Base-by-base conservation (phyloP, 2,797 vertebrate species). In the Adrianichthys oophorus region DNA sequence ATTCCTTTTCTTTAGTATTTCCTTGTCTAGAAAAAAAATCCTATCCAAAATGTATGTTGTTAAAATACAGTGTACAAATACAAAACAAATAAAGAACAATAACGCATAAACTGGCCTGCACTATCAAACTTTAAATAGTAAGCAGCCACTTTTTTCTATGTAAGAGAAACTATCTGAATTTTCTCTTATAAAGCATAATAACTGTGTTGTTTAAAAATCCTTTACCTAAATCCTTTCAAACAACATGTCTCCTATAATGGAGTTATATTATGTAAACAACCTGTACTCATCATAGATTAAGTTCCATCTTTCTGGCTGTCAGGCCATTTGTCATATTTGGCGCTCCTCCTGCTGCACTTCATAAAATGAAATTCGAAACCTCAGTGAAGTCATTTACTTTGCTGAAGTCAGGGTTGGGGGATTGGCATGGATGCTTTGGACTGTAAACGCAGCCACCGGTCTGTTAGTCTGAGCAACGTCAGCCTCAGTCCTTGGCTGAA, bases 341-440 rank as follows among this genome's bases (percentile, higher is more conserved):
- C 44, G 12, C n/a, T 50, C 8, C 5, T 41, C 23, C 18, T 49
- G 10, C 17, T 42, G 18, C 14, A 17, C 48, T 49, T 49, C 23
- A 17, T 37, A 45, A 48, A 54, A 18, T 23, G 21, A 45, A 40
- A 47, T 16, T 8, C 41, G 42, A 21, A 41, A 26, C 32, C 2
- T 45, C 5, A 58, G 5, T 10, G 8, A 57, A 48, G 52, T 50
- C 15, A 24, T 57, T 52, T 19, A n/a, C 40, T 24, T 21, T 56
- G 32, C 55, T 29, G 48, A 46, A 67, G 21, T 15, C 14, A 6
- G 16, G 7, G 17, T 5, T 2, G 1, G 40, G 40, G 48, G 32
- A 24, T 57, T 56, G 50, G 60, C 14, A 5, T 41, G 24, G 18
- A 10, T 45, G 41, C 40, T 7, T 54, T 37, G 26, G 26, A 15